Base-by-base conservation (phyloP, 1,140 invertebrate species). In the Platyscapa corneri region DNA sequence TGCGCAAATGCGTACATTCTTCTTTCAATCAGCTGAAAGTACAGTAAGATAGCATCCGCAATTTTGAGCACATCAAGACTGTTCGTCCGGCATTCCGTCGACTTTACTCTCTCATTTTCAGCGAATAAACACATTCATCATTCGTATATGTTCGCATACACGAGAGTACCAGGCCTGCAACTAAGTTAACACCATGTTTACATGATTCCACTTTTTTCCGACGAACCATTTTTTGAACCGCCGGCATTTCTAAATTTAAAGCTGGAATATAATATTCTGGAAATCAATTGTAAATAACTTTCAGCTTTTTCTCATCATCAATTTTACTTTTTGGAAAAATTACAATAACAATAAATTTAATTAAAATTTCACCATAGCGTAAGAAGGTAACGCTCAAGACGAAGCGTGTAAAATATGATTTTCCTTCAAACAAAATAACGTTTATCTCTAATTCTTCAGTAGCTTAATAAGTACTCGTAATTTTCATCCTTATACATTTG, bases 141-240 rank as follows among this genome's bases (percentile, higher is more conserved):
- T 67, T n/a, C 60, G 60, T 14, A 56, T 10, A 56, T 16, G 12
- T 56, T 56, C 53, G 2, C 53, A 16, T 65, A 30, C 18, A 8
- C 27, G 6, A n/a, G 60, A 30, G n/a, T 3, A 27, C n/a, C 20
- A 12, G 32, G 12, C 75, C 23, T 49, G 53, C 34, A 78, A 78
- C 37, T 78, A 18, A 49, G 49, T 78, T 78, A 78, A 78, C 76
- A 56, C 76, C 76, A 60, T 34, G 76, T 78, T 78, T 49, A 56
- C 30, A 20, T 32, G 5, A 60, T 60, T 34, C 53, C 27, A 20
- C 85, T 87, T 12, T 87, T 78, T 87, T 67, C 8, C 14, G 32
- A 1, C 16, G 16, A 30, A 67, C 10, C 64, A 34, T 16, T 67
- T n/a, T 67, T 67, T 67, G 32, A 34, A 14, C 23, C n/a, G 12